These are phyloP conservation scores for Gorsachius goisagi DNA, from an alignment of 2,113 vertebrate genomes.

Conservation along the genomic window DNA sequence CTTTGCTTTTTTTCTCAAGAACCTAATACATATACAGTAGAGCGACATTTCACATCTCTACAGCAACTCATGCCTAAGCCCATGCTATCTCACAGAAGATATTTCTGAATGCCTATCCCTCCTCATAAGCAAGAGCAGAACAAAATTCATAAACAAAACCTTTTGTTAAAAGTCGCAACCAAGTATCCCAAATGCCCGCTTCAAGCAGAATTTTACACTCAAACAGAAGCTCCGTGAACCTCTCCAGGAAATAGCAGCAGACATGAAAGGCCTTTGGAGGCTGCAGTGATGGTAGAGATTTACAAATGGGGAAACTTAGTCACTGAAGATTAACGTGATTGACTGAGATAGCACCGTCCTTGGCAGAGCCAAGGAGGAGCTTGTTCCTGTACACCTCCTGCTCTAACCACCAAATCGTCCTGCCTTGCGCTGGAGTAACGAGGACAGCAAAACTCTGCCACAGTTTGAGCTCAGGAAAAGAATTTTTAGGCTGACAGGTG, in stretches of 20 bases:
- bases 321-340: background rate
- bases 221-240: background rate
- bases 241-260: conserved; percentile 20
- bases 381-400: background rate
- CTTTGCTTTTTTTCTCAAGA: background rate
- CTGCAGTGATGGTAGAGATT: background rate
- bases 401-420: background rate
- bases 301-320: conserved; percentile 22
- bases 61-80: background rate
- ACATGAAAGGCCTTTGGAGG: conserved; percentile 19
- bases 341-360: background rate
- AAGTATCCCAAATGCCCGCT: background rate
- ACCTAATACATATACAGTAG: background rate
- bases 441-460: background rate
- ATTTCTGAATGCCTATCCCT: background rate
- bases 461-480: background rate
- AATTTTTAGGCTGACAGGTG: background rate
- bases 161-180: background rate
- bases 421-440: background rate
- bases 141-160: background rate
- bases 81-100: background rate
- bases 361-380: background rate
- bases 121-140: background rate
- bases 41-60: background rate
- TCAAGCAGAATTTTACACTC: background rate